Conservation (phyloP, 2,888 invertebrate species). For the Leptinotarsa peninsularis region DNA sequence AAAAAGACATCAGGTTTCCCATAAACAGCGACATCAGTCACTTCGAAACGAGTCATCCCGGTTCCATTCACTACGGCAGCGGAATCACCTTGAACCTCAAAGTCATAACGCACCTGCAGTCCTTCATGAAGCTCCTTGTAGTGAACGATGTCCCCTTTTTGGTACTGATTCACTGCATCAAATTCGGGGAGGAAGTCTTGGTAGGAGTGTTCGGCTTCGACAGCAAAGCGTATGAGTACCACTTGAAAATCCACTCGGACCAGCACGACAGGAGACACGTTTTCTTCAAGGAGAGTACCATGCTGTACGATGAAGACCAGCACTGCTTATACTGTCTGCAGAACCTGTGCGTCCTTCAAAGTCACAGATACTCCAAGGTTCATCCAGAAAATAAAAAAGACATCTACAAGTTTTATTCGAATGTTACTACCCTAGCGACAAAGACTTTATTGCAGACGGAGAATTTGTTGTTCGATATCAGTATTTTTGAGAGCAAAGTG, state of each 20-base stretch:
- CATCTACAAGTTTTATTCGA: slow-evolving; percentile 43
- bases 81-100: slow-evolving; percentile 32
- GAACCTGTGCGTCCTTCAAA: slow-evolving; percentile 40
- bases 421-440: slow-evolving; percentile 37
- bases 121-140: slow-evolving; percentile 42
- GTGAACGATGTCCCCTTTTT: slow-evolving; percentile 41
- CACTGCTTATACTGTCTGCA: slow-evolving; percentile 47
- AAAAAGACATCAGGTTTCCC: slow-evolving; percentile 38
- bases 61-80: slow-evolving; percentile 35
- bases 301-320: slow-evolving; percentile 41
- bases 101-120: slow-evolving; percentile 41
- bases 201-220: slow-evolving; percentile 44
- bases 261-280: slow-evolving; percentile 31
- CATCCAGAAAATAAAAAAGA: slow-evolving; percentile 37
- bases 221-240: slow-evolving; percentile 34
- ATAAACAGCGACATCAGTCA: slow-evolving; percentile 39
- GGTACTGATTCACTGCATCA: slow-evolving; percentile 42
- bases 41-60: slow-evolving; percentile 45
- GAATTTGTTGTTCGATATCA: slow-evolving; percentile 41
- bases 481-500: slow-evolving; percentile 26
- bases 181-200: slow-evolving; percentile 43
- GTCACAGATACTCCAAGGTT: slow-evolving; percentile 41
- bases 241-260: slow-evolving; percentile 40
- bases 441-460: slow-evolving; percentile 42
- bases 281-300: slow-evolving; percentile 38